Base-by-base conservation (phyloP, 1,140 invertebrate species). In the Rhizoglyphus robini region DNA sequence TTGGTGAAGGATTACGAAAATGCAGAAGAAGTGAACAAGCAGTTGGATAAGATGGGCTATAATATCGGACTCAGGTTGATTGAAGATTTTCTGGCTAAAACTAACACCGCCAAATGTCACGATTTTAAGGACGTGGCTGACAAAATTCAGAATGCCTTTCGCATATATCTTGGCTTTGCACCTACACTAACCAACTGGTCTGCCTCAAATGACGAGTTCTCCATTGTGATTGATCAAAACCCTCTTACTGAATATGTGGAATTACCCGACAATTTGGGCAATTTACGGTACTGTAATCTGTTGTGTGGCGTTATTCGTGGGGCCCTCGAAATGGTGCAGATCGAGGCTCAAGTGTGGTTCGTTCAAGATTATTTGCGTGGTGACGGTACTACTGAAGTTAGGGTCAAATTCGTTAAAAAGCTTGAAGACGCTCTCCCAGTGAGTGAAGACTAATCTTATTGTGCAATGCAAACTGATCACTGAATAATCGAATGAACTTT, bases 191-290 rank as follows among this genome's bases (percentile, higher is more conserved):
- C 86, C 0, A 95, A 93, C 73, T 97, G 93, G 93, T 95, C 87
- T 71, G 81, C 87, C 57, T 82, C 88, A 5, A 90, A 87, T 3
- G 93, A 99, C 78, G 95, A 99, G 79, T 99, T 98, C 79, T 97
- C 94, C 0, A 79, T 99, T 2, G 83, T 91, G 0, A 86, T 98
- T 74, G 95, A 99, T 68, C 82, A 85, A 34, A 99, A 96, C 80
- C 95, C 96, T 0, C 75, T 99, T 18, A 92, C 88, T n/a, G 96
- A 99, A 76, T 96, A 97, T 82, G 94, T 97, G 3, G 96, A 99
- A 78, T 81, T 99, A 69, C 96, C 96, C 4, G 92, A 95, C 73
- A 80, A 88, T 54, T 86, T 84, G 72, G 77, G 80, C 41, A 83
- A 83, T 71, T 79, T 99, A 0, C 90, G 92, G 73, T 99, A 98